These are phyloP conservation scores for Eristalis pertinax DNA, from an alignment of 2,888 invertebrate species.

Conservation along the genomic window DNA sequence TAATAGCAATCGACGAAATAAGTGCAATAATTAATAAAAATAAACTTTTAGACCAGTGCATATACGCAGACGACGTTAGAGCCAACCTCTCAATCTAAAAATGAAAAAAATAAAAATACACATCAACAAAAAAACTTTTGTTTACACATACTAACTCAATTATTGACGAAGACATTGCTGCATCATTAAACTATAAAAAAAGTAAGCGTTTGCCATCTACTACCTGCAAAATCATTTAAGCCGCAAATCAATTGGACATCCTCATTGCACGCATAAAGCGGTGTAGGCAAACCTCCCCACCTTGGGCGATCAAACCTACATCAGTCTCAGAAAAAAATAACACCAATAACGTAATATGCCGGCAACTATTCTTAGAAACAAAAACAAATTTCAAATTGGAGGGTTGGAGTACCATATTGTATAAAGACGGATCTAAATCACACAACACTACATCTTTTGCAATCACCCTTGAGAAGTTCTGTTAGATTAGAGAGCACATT, in stretches of 20 bases:
- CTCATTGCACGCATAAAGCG: neutral
- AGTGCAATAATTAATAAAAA: neutral
- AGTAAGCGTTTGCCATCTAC: too few species aligned
- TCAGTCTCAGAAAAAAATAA: neutral
- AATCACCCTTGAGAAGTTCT: neutral
- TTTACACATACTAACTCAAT: neutral
- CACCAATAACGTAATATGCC: neutral
- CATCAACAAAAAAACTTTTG: too few species aligned
- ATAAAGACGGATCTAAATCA: neutral
- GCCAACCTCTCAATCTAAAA: neutral
- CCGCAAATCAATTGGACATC: neutral
- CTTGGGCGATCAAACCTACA: neutral
- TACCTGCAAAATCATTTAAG: too few species aligned
- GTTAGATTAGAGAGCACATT: too few species aligned
- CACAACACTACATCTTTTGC: neutral
- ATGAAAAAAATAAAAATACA: too few species aligned
- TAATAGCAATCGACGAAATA: too few species aligned
- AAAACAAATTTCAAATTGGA: too few species aligned
- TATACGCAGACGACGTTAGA: neutral
- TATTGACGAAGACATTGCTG: neutral
- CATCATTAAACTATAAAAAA: too few species aligned
- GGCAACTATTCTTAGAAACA: neutral
- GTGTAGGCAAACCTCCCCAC: neutral
- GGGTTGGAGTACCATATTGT: too few species aligned
- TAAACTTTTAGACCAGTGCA: neutral